phyloP scores from a whole-genome alignment of 2,797 vertebrate genomes.

The Sebastes baramenuke region DNA sequence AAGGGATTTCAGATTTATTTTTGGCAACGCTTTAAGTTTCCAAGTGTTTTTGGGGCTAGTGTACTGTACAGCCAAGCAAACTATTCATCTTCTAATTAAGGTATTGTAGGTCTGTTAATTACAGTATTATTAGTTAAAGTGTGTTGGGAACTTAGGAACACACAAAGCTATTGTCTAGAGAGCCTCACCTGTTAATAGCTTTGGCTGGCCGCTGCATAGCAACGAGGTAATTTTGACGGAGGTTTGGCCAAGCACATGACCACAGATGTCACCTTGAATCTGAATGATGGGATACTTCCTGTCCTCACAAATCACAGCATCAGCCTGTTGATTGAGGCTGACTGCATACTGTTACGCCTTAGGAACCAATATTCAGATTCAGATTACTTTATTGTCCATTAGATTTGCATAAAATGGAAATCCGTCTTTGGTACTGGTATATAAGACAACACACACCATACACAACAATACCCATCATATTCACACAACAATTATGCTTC shows the following conservation, averaged over 20 bases:
- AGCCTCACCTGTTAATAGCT: neutral
- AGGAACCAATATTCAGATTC: neutral
- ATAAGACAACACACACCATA: too few species aligned
- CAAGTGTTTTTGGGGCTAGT: too few species aligned
- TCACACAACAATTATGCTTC: too few species aligned
- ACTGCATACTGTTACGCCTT: neutral
- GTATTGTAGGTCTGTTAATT: too few species aligned
- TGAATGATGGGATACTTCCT: neutral
- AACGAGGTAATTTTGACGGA: neutral
- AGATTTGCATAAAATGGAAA: too few species aligned
- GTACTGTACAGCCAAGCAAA: too few species aligned
- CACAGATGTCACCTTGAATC: neutral
- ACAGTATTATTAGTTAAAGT: neutral
- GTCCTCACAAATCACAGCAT: neutral
- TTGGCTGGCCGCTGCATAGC: too few species aligned
- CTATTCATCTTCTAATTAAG: too few species aligned
- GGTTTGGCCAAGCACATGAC: neutral
- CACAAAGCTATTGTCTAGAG: neutral
- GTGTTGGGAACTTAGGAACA: neutral
- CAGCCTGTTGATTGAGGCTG: neutral
- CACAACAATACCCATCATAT: too few species aligned
- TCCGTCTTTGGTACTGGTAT: too few species aligned
- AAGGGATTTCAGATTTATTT: neutral
- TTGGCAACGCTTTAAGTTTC: neutral
- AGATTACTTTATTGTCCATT: too few species aligned